Conservation (phyloP, 92 coral and sea anemone species). For the Palythoa heliodiscus region DNA sequence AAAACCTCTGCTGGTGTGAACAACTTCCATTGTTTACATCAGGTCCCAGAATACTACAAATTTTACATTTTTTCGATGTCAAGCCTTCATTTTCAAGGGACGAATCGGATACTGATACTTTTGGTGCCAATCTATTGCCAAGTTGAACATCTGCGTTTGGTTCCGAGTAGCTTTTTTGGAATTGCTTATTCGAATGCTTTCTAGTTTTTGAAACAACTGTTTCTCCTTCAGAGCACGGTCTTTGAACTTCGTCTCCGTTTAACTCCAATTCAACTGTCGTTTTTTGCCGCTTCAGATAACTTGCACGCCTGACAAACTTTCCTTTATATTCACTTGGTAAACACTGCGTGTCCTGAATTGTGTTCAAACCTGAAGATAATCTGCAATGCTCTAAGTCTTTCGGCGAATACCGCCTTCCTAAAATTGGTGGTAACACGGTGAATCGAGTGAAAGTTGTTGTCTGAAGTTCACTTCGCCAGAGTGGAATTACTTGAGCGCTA, state of each 20-base stretch:
- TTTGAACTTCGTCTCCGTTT: neutral
- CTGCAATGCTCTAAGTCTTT: constrained; percentile 12
- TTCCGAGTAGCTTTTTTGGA: constrained; percentile 29
- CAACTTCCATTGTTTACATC: constrained; percentile 18
- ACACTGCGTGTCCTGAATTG: neutral
- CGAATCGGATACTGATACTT: neutral
- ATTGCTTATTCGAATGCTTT: constrained; percentile 7
- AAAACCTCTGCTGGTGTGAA: constrained; percentile 17
- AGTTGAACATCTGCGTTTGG: neutral
- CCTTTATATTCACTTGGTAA: neutral
- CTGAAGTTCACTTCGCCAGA: constrained; percentile 39
- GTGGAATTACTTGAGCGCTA: constrained; percentile 32
- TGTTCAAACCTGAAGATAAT: constrained; percentile 13
- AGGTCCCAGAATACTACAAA: constrained; percentile 39
- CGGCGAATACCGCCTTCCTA: constrained; percentile 26
- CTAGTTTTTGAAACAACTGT: neutral
- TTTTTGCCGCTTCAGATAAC: constrained; percentile 27
- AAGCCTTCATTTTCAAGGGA: constrained; percentile 18
- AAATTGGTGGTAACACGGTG: constrained; percentile 80
- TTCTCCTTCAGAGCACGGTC: neutral
- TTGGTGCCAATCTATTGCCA: neutral
- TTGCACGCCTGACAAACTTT: neutral
- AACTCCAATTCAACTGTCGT: constrained; percentile 16
- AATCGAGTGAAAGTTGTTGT: constrained; percentile 68
- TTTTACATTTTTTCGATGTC: constrained; percentile 19